Base-by-base conservation (phyloP, 2,113 vertebrate genomes). In the Oreotragus oreotragus region DNA sequence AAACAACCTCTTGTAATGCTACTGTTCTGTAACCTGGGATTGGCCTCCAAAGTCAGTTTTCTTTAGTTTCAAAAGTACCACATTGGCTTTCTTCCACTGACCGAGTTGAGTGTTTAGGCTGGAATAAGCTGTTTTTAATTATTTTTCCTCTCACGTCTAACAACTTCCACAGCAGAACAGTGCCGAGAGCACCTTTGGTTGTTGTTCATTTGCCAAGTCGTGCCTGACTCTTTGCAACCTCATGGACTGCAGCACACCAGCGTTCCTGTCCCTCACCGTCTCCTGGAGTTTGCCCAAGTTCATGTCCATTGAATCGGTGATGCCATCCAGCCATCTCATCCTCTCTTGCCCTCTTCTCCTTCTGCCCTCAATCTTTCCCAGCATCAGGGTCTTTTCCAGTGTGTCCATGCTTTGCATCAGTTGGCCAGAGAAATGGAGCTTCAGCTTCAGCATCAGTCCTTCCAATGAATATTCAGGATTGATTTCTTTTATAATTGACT, bases 111-210 rank as follows among this genome's bases (percentile, higher is more conserved):
- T 43, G 23, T 89, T 88, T 66, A 94, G 84, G 53, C 73, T 76
- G 39, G 36, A 92, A 76, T 97, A 97, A 95, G 64, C 94, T 95
- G 30, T 47, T 94, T 92, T 96, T 88, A 94, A 88, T 97, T 97
- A 70, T 53, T 88, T 97, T 94, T 85, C 92, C 84, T 90, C 70
- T 81, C 3, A 0, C 47, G 25, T 49, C 94, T 93, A 92, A 92
- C 84, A 80, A 19, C 64, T 95, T 95, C 62, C 80, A 95, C 91
- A 55, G 79, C 47, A 96, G 93, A 96, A 86, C 70, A 93, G 77
- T 88, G 36, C 53, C n/a, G 76, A 76, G 47, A 47, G 12, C 58
- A 58, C 70, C 76, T 94, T 43, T n/a, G 10, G 66, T 73, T 23
- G n/a, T 70, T 36, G 5, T 73, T 73, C 66, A 73, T 19, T 73